Evolutionary conservation across 2,113 vertebrate genomes (phyloP).

Genomic region (Callocephalon fimbriatum): DNA sequence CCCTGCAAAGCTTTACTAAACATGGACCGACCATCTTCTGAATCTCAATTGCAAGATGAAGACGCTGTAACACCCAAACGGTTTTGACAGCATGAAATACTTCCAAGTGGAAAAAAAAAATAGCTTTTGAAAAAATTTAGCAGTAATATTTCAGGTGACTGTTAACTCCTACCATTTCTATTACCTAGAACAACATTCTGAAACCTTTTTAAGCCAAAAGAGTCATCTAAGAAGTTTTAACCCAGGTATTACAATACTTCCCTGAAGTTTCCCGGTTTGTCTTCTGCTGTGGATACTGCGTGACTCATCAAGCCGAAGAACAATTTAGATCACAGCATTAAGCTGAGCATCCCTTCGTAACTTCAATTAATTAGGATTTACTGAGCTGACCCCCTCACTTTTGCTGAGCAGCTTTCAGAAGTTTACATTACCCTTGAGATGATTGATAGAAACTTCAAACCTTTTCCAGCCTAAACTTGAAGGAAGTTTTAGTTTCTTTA

Average conservation of each 20-base stretch:
- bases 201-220: not conserved
- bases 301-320: not conserved
- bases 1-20: not conserved
- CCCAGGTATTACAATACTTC: not conserved
- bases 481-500: not conserved
- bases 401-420: not conserved
- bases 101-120: no score
- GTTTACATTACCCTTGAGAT: not conserved
- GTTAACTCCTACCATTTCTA: not conserved
- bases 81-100: not conserved
- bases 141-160: not conserved
- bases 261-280: not conserved
- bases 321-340: not conserved
- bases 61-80: not conserved
- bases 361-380: not conserved
- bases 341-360: not conserved
- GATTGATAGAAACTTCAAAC: not conserved
- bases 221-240: not conserved
- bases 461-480: not conserved
- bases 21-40: fast-evolving
- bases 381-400: not conserved
- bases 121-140: not conserved
- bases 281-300: not conserved
- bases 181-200: not conserved
- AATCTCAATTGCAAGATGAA: not conserved